Evolutionary conservation across 2,888 invertebrate genomes (phyloP), one percentile per base, ranked within the genome.

Genomic region (Harpalus rubripes): DNA sequence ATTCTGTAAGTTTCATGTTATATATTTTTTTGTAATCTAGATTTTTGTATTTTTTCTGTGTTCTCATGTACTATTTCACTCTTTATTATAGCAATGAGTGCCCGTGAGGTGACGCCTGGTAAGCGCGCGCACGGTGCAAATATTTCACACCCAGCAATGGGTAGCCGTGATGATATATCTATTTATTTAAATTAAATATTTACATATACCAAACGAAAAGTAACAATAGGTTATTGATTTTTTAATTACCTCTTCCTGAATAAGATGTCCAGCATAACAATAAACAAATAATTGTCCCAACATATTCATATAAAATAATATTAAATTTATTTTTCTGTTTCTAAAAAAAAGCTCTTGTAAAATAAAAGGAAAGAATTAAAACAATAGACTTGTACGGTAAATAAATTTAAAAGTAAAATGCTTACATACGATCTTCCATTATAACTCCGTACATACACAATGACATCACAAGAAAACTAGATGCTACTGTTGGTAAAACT

Each of bases 191-290:
- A 22, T 22, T 22, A 22, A 1, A 22, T 22, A 1, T 22, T 22
- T 22, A 22, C 22, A 22, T 22, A 22, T 22, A 22, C 22, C 22
- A 22, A 22, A 3, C 22, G 3, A 22, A 32, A 32, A 32, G 5
- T 32, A 5, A 32, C 6, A 32, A 1, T 52, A 52, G 6, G 44
- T 5, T 52, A 52, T 52, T 52, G 8, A 12, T 52, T 52, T 5
- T 10, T 61, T 61, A 61, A 15, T 26, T 74, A 82, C 82, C 39
- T 72, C 82, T 26, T 72, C 72, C 74, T 74, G 72, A 32, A 82
- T 82, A 18, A 82, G 16, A 15, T 82, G 56, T 58, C 82, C 82
- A n/a, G 82, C 82, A 39, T 16, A 72, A n/a, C 82, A 82, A 32
- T 74, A 82, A n/a, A 18, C 18, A 82, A 82, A 58, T 32, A 82